Percentiles rank a stretch among this genome's conserved stretches.
Evolutionary conservation across 2,113 vertebrate species (phyloP).

Genomic region (Leptocoma aspasia): DNA sequence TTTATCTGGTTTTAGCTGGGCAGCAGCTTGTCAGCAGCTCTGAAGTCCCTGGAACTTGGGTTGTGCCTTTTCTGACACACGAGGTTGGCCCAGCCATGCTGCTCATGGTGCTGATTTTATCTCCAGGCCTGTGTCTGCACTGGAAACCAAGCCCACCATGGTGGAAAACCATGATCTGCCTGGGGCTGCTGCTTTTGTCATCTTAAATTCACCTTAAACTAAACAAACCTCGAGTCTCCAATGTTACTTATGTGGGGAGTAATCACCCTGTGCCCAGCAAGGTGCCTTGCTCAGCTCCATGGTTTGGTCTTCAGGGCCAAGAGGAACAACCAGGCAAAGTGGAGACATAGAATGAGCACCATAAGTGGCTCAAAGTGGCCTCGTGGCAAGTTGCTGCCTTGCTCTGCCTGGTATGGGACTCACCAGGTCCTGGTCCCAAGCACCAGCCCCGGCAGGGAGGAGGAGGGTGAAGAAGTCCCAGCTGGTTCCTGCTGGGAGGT

Average conservation of each 20-base stretch:
- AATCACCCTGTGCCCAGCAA: accelerated
- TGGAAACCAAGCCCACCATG: not conserved
- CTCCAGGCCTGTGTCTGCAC: not conserved
- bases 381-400: accelerated
- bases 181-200: not conserved
- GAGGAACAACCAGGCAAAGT: not conserved
- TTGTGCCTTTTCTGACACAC: not conserved
- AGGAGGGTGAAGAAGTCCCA: not conserved
- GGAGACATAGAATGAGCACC: not conserved
- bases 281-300: not conserved
- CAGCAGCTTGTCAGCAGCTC: not conserved
- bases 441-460: not conserved
- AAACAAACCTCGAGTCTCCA: not conserved
- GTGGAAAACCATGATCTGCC: not conserved
- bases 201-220: not conserved
- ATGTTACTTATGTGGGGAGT: not conserved
- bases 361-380: not conserved
- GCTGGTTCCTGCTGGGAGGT: not conserved
- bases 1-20: not conserved
- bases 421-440: not conserved
- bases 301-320: not conserved
- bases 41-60: not conserved
- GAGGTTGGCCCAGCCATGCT: not conserved
- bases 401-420: not conserved
- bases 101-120: not conserved